phyloP scores from a whole-genome alignment of 2,888 invertebrate species.

The Portevinia maculata region DNA sequence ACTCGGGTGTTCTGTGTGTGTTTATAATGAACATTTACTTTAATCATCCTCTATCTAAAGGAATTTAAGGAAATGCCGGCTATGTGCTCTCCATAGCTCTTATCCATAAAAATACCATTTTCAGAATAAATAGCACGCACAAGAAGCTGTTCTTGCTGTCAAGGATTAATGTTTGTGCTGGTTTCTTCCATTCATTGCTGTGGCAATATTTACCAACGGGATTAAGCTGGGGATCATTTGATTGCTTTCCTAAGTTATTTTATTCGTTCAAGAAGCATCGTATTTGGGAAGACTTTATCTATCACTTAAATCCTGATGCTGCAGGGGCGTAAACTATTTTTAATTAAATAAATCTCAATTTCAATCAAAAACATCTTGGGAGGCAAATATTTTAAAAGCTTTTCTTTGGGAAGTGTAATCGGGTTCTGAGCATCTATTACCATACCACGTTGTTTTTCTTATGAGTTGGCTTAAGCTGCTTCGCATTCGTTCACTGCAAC shows the following conservation, averaged over 20 bases:
- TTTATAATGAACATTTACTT: slow-evolving; percentile 49
- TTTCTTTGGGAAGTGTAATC: too few relatives aligned
- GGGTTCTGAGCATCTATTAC: too few relatives aligned
- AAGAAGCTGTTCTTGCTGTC: slow-evolving; percentile 22
- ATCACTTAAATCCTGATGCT: too few relatives aligned
- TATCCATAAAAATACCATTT: background rate
- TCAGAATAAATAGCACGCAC: slow-evolving; percentile 3
- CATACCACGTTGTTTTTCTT: too few relatives aligned
- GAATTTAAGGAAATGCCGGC: slow-evolving; percentile 15
- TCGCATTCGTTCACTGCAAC: too few relatives aligned
- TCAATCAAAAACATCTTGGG: too few relatives aligned
- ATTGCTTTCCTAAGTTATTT: background rate
- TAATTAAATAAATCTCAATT: too few relatives aligned
- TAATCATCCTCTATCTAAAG: slow-evolving; percentile 38
- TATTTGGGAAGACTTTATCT: background rate
- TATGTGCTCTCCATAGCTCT: too few relatives aligned
- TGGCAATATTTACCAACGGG: slow-evolving; percentile 2
- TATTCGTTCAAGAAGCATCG: background rate
- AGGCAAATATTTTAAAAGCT: too few relatives aligned
- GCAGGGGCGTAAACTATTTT: too few relatives aligned
- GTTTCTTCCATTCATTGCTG: background rate
- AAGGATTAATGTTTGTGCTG: slow-evolving; percentile 55
- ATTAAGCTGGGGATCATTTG: slow-evolving; percentile 20
- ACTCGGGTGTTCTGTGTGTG: background rate
- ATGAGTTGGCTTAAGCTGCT: too few relatives aligned